Evolutionary conservation across 2,797 vertebrate species (phyloP).

Genomic region (Tamandua tetradactyla): DNA sequence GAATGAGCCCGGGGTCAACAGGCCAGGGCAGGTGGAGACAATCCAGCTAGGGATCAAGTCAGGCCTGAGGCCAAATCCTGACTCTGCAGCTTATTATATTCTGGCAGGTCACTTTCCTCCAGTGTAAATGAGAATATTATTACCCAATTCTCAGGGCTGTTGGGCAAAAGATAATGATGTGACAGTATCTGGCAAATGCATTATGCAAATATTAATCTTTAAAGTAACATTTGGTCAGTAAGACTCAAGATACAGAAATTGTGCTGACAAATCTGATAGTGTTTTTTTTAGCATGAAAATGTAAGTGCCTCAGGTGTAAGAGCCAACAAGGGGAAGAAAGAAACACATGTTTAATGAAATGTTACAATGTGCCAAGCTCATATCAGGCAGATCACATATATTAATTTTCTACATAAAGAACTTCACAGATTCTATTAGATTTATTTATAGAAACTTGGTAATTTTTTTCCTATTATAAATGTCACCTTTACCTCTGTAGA

Average conservation of each 20-base stretch:
- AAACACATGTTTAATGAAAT: background rate
- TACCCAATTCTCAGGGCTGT: background rate
- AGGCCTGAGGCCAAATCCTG: background rate
- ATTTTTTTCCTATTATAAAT: background rate
- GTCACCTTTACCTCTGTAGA: slow-evolving; percentile 16
- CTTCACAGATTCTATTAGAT: background rate
- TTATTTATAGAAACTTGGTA: background rate
- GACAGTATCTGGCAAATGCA: slow-evolving; percentile 32
- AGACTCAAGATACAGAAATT: background rate
- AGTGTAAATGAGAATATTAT: background rate
- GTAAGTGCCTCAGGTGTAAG: background rate
- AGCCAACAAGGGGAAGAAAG: background rate
- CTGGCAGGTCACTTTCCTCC: background rate
- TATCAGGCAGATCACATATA: background rate
- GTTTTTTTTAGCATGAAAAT: slow-evolving; percentile 24
- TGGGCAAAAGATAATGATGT: background rate
- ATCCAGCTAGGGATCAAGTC: background rate
- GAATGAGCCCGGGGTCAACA: background rate
- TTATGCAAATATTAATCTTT: slow-evolving; percentile 48
- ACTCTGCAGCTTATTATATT: background rate
- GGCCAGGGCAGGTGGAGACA: background rate
- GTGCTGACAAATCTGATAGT: slow-evolving; percentile 5
- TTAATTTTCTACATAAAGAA: slow-evolving; percentile 37
- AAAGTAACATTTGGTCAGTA: background rate
- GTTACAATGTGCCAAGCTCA: background rate